Evolutionary conservation across 2,888 invertebrate species (phyloP), one percentile per base, ranked within the genome.

Genomic region (Morpho achilles): DNA sequence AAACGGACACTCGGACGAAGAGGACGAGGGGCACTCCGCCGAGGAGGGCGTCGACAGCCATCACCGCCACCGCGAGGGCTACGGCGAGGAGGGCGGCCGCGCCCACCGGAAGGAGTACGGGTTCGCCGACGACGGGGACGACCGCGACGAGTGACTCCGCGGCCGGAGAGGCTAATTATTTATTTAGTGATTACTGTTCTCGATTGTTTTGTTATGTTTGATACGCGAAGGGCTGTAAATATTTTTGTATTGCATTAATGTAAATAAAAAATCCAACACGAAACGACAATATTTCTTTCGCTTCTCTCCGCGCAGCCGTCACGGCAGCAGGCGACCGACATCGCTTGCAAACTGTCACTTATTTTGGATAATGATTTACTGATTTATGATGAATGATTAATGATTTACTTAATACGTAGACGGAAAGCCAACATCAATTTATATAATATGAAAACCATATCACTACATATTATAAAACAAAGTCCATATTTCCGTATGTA

Each of bases 1-100:
- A 62, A 92, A 93, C 66, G 94, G 93, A 0, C 87, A 91, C 63
- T 72, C 85, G 64, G 87, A 92, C 64, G 87, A 89, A 59, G 84
- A 80, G 41, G 89, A 92, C 63, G 84, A 86, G 47, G 93, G 92
- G 7, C 92, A 93, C 76, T 87, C 91, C 48, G 90, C 89, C 22
- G 91, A 93, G 62, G 86, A 92, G 66, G 93, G 93, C 0, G 81
- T 91, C 45, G 91, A 92, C 8, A 90, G 85, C 32, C 91, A 92
- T 72, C 88, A 92, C 68, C 83, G 87, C 23, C 79, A 93, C 52
- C 84, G 91, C 53, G 87, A 87, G 23, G 91, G 92, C 59, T 93
- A 88, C 64, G 91, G 81, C 2, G 91, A 92, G 67, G 91, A 93
- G 58, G 91, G 86, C 1, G 92, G 86, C 3, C 81, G 87, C 50